Evolutionary conservation across 2,888 invertebrate species (phyloP).

Genomic region (Helleia helle): DNA sequence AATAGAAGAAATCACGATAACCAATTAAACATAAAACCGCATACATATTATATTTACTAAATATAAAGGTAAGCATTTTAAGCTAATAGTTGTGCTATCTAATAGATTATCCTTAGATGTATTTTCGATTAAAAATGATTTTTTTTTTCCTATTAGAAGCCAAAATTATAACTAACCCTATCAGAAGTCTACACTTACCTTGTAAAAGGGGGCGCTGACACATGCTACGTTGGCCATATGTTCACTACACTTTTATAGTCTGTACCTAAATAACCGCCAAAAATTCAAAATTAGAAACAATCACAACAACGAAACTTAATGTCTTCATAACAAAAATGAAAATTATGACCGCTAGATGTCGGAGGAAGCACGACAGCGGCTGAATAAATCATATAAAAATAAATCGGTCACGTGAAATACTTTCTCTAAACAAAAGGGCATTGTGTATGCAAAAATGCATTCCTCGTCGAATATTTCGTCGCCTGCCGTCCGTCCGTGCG

Average conservation of each 20-base stretch:
- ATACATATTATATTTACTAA: too few species aligned
- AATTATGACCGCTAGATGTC: conserved; percentile 18
- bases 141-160: too few species aligned
- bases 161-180: conserved; percentile 18
- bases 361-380: conserved; percentile 34
- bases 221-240: conserved; percentile 49
- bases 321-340: conserved; percentile 7
- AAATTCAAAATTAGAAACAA: conserved; percentile 2
- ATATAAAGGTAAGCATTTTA: too few species aligned
- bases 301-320: conserved; percentile 3
- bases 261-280: neutral
- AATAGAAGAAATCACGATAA: too few species aligned
- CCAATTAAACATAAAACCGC: too few species aligned
- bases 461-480: conserved; percentile 65
- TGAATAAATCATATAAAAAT: conserved; percentile 68
- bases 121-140: too few species aligned
- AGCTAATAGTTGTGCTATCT: too few species aligned
- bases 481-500: conserved; percentile 48
- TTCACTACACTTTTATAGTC: conserved; percentile 26
- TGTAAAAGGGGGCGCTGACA: conserved; percentile 35
- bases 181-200: conserved; percentile 45
- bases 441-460: conserved; percentile 72
- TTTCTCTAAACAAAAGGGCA: conserved; percentile 72
- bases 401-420: conserved; percentile 72
- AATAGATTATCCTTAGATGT: too few species aligned